Evolutionary conservation across 2,797 vertebrate species (phyloP).

Genomic region (Anniella stebbinsi): DNA sequence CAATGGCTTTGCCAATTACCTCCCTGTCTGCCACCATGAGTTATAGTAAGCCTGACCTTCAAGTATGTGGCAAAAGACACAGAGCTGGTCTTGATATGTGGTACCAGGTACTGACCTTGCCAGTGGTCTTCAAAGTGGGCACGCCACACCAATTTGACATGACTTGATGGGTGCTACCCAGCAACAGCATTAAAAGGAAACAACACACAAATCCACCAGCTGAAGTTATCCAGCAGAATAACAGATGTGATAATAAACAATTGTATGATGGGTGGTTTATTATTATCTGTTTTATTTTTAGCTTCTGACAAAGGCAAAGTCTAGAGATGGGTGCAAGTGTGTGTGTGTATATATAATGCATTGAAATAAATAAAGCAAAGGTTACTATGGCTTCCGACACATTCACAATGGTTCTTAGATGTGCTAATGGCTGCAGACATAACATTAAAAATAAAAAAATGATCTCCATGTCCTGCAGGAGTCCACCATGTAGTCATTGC

Average conservation of each 20-base stretch:
- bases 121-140: conserved; percentile 4
- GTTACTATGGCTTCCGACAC: conserved; percentile 5
- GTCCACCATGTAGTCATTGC: conserved; percentile 6
- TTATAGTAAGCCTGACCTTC: neutral
- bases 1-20: neutral
- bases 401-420: conserved; percentile 38
- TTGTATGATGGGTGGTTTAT: conserved; percentile 20
- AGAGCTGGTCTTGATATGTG: neutral
- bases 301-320: conserved; percentile 22
- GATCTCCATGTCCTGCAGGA: neutral
- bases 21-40: neutral
- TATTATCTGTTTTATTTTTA: neutral
- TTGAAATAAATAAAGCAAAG: conserved; percentile 25
- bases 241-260: neutral
- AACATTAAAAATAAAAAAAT: conserved; percentile 40
- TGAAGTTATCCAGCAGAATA: conserved; percentile 24
- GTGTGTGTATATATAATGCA: neutral
- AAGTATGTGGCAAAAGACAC: neutral
- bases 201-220: conserved; percentile 24
- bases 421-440: neutral
- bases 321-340: neutral
- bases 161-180: neutral
- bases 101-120: neutral
- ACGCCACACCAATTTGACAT: neutral
- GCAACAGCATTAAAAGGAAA: neutral